Evolutionary conservation across 2,888 invertebrate genomes (phyloP), one percentile per base, ranked within the genome.

Genomic region (Zhengitettix transpicula): DNA sequence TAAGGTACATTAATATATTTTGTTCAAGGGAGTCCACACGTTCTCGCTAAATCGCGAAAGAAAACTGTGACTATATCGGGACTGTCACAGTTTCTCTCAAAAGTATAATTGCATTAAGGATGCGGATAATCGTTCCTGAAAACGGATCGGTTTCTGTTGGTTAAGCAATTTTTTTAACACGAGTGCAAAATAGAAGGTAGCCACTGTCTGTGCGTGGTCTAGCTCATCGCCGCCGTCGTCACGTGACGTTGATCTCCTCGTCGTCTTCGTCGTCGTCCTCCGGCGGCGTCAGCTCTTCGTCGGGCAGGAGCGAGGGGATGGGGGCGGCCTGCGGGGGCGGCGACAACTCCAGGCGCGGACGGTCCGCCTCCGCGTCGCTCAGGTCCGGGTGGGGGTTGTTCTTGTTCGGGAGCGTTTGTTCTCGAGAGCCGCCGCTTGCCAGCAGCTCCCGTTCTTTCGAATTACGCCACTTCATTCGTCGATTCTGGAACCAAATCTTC

Each of bases 381-480:
- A 95, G 75, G 71, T 95, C 95, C 0, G 95, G 95, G 72, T 95
- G 92, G 0, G 95, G 95, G 73, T 95, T 96, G 77, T 93, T 94
- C 72, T 96, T 96, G 73, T 93, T 96, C 0, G 96, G 96, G 40
- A 97, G 76, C 0, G 96, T 96, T 73, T 95, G 94, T 70, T 96
- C 96, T 41, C 96, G 81, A 10, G 93, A 91, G 1, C 96, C 96
- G 0, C 96, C 96, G 17, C 86, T 87, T 0, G 96, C 95, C 40
- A 97, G 77, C 0, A 96, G 80, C 73, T 97, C 96, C 42, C 96
- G 80, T 73, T 97, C 97, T 75, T 97, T 97, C 8, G 93, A 94
- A 75, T 98, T 98, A 59, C 98, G 82, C 97, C 97, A 97, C 74
- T 94, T 98, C 97, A 98, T 98, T 59, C 97, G 85, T 0, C 97